Evolutionary conservation across 2,888 invertebrate species (phyloP).

Genomic region (Ephialtes manifestator): DNA sequence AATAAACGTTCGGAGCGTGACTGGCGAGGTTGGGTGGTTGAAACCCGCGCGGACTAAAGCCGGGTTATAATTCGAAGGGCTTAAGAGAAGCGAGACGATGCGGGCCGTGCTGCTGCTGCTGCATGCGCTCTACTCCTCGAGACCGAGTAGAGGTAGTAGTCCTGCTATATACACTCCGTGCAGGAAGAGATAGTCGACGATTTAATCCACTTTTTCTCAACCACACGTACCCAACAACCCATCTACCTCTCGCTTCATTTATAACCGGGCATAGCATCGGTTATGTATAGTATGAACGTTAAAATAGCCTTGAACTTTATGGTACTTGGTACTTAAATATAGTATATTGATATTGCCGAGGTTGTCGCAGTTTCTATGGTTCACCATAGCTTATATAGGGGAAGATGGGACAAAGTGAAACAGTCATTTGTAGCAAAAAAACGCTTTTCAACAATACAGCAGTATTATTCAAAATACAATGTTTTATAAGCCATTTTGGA

Average conservation of each 20-base stretch:
- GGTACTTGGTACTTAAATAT: constrained; percentile 48
- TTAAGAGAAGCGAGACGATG: constrained; percentile 61
- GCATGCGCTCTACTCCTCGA: constrained; percentile 31
- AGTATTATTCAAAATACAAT: too few relatives aligned
- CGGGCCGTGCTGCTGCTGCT: constrained; percentile 46
- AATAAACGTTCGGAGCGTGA: constrained; percentile 70
- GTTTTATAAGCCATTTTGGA: too few relatives aligned
- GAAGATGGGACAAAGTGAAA: too few relatives aligned
- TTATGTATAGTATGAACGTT: constrained; percentile 32
- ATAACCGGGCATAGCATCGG: constrained; percentile 51
- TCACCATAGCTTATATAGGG: not conserved
- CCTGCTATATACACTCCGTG: constrained; percentile 24
- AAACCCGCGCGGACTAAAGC: constrained; percentile 67
- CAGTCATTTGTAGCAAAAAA: too few relatives aligned
- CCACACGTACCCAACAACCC: constrained; percentile 39
- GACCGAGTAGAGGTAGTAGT: constrained; percentile 17
- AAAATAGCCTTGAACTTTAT: constrained; percentile 61
- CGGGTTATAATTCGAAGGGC: constrained; percentile 73
- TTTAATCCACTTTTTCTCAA: constrained; percentile 70
- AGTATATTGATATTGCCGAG: constrained; percentile 18
- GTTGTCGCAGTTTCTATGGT: constrained; percentile 22
- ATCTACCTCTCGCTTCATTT: constrained; percentile 58
- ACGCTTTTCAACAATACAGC: too few relatives aligned
- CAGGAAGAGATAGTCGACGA: constrained; percentile 59
- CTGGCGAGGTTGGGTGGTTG: constrained; percentile 61